Percentiles rank a stretch among this genome's conserved stretches.
Conservation (phyloP, 2,888 invertebrate genomes). For the Lysandra coridon region DNA sequence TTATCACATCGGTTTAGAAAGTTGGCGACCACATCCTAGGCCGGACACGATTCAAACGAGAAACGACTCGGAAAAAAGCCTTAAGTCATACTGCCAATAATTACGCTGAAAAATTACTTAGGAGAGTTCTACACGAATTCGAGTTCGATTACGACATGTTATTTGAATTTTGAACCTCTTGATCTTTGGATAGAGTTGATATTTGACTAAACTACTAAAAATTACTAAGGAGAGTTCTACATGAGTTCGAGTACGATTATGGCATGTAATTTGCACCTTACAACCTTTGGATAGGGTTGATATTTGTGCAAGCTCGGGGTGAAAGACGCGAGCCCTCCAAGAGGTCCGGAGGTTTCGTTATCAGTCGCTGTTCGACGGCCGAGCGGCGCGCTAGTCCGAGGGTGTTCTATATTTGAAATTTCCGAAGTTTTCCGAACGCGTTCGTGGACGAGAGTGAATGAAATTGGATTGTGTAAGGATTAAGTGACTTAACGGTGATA, state of each 20-base stretch:
- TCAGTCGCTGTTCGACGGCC: conserved; percentile 75
- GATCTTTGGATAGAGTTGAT: conserved; percentile 52
- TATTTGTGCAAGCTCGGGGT: conserved; percentile 53
- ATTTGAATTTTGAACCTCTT: conserved; percentile 57
- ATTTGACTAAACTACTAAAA: conserved; percentile 71
- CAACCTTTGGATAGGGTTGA: conserved; percentile 54
- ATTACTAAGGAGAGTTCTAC: not conserved
- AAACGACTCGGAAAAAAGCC: conserved; percentile 70
- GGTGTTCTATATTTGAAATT: conserved; percentile 46
- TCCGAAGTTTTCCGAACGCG: conserved; percentile 71
- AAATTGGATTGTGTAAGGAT: conserved; percentile 65
- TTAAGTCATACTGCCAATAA: conserved; percentile 67
- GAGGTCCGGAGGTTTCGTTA: conserved; percentile 73
- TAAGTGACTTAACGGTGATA: conserved; percentile 58
- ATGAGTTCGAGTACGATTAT: conserved; percentile 53
- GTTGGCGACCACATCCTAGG: conserved; percentile 74
- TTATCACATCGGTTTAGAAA: conserved; percentile 78
- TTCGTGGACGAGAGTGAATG: conserved; percentile 52
- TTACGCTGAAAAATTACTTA: conserved; percentile 60
- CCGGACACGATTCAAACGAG: conserved; percentile 67
- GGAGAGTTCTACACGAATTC: conserved; percentile 48
- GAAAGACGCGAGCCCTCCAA: conserved; percentile 69
- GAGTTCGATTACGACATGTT: conserved; percentile 47
- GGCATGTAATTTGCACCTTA: conserved; percentile 61
- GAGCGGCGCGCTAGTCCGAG: conserved; percentile 61